phyloP scores from a whole-genome alignment of 2,888 invertebrate genomes.

The Drosophila multiciliata region DNA sequence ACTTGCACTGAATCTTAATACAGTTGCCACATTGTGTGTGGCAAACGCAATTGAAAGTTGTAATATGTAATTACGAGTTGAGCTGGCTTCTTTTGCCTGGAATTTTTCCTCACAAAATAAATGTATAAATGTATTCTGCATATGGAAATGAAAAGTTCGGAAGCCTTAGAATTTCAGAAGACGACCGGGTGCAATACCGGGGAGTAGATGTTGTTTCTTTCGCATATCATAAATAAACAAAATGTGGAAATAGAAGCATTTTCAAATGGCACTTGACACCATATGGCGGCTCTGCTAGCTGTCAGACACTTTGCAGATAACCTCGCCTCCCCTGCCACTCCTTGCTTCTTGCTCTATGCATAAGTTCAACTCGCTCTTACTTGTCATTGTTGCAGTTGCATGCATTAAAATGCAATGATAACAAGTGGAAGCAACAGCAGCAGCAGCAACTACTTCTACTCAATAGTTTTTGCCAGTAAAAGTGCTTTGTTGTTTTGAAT shows the following conservation, averaged over 20 bases:
- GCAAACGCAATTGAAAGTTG: slow-evolving; percentile 22
- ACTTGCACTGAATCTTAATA: neutral
- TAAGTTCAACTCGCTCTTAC: slow-evolving; percentile 8
- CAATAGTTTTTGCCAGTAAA: slow-evolving; percentile 69
- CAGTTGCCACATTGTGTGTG: slow-evolving; percentile 5
- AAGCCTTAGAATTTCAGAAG: slow-evolving; percentile 31
- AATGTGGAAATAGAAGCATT: slow-evolving; percentile 73
- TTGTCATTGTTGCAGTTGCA: slow-evolving; percentile 70
- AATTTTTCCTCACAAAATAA: slow-evolving; percentile 7
- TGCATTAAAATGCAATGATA: slow-evolving; percentile 79
- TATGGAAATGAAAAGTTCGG: slow-evolving; percentile 10
- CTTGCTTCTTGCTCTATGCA: neutral
- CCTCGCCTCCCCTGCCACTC: slow-evolving; percentile 4
- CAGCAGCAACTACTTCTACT: slow-evolving; percentile 47
- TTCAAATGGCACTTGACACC: slow-evolving; percentile 80
- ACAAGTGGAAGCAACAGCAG: slow-evolving; percentile 45
- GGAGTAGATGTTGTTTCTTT: slow-evolving; percentile 1
- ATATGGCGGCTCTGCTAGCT: slow-evolving; percentile 61
- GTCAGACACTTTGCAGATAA: slow-evolving; percentile 40
- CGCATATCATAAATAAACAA: slow-evolving; percentile 68
- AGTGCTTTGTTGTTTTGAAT: slow-evolving; percentile 70
- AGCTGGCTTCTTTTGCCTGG: neutral
- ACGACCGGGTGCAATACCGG: slow-evolving; percentile 3
- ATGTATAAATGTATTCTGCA: slow-evolving; percentile 17
- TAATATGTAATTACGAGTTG: slow-evolving; percentile 17